Percentiles rank a stretch among this genome's conserved stretches.
Evolutionary conservation across 2,113 vertebrate species (phyloP).

Genomic region (Agapornis roseicollis): DNA sequence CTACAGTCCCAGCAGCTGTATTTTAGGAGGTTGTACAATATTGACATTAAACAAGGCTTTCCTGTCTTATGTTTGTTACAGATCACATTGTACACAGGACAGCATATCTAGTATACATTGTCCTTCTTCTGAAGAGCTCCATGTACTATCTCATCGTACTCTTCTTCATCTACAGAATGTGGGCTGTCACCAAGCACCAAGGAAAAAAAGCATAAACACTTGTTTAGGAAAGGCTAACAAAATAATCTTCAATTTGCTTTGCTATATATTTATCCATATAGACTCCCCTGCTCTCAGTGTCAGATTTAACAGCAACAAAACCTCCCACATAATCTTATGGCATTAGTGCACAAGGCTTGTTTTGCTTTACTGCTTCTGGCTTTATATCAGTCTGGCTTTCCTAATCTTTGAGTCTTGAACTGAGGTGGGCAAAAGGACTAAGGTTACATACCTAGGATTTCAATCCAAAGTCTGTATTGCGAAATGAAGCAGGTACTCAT

Average conservation of each 20-base stretch:
- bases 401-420: not conserved
- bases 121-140: constrained; percentile 69
- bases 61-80: constrained; percentile 10
- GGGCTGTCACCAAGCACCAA: not conserved
- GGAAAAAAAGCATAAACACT: not conserved
- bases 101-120: constrained; percentile 61
- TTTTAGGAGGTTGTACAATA: not conserved
- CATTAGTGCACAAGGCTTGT: not conserved
- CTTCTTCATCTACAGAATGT: constrained; percentile 26
- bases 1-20: too few relatives aligned
- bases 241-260: not conserved
- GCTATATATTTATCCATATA: not conserved
- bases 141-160: constrained; percentile 35
- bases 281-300: not conserved
- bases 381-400: not conserved
- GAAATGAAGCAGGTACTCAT: not conserved
- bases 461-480: not conserved
- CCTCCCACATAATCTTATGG: not conserved
- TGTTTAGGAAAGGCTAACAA: not conserved
- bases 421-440: not conserved
- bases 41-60: not conserved
- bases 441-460: not conserved
- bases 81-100: constrained; percentile 22
- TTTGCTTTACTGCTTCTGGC: not conserved
- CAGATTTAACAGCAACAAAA: not conserved